Evolutionary conservation across 2,888 invertebrate genomes (phyloP).

Genomic region (Plemyria rubiginata): DNA sequence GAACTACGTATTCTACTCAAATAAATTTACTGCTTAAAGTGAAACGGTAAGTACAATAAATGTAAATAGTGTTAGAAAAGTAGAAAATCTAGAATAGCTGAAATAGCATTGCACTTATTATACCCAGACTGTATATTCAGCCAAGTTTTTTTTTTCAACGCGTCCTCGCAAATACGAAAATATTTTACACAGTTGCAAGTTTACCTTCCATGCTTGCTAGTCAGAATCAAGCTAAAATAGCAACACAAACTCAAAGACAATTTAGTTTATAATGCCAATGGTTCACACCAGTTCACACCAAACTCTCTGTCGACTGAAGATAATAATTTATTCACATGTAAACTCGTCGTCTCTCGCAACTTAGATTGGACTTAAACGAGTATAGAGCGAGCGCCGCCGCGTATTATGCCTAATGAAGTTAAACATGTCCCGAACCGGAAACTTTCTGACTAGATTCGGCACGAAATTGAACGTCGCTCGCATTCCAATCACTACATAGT

Average conservation of each 20-base stretch:
- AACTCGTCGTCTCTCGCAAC: slow-evolving; percentile 76
- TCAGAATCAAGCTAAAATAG: slow-evolving; percentile 34
- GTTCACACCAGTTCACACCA: slow-evolving; percentile 43
- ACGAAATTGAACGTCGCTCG: slow-evolving; percentile 57
- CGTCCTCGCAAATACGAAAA: slow-evolving; percentile 24
- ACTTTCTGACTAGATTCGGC: slow-evolving; percentile 59
- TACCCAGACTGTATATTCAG: slow-evolving; percentile 1
- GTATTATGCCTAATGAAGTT: slow-evolving; percentile 83
- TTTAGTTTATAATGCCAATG: slow-evolving; percentile 43
- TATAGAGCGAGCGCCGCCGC: slow-evolving; percentile 72
- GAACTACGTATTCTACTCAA: neutral
- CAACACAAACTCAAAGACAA: slow-evolving; percentile 49
- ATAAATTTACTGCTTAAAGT: neutral
- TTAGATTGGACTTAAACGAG: slow-evolving; percentile 85
- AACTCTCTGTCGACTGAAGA: slow-evolving; percentile 69
- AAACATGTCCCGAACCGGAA: slow-evolving; percentile 76
- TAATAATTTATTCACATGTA: slow-evolving; percentile 84
- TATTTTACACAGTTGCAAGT: slow-evolving; percentile 30
- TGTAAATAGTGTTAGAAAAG: no score
- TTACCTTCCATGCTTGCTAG: slow-evolving; percentile 33
- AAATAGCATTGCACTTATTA: slow-evolving; percentile 8
- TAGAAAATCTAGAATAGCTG: slow-evolving; percentile 3
- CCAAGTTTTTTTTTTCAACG: neutral
- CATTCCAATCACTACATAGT: slow-evolving; percentile 53
- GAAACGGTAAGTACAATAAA: no score